Conservation (phyloP, 2,888 invertebrate species). For the Acrobeloides nanus region DNA sequence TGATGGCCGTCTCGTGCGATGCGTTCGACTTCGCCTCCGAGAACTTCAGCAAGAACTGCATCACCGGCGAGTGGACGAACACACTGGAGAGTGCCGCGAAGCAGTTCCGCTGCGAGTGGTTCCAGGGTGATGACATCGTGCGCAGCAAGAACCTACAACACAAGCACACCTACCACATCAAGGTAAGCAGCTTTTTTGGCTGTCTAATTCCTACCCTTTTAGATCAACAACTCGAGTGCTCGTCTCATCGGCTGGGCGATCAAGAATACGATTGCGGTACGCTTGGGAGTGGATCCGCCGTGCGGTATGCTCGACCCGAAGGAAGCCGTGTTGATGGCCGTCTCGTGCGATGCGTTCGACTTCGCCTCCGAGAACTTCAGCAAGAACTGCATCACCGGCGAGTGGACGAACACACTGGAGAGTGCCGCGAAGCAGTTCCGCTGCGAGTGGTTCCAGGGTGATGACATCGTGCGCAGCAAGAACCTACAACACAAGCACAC, state of each 20-base stretch:
- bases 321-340: slow-evolving; percentile 36
- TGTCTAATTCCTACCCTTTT: too few species aligned
- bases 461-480: slow-evolving; percentile 34
- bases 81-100: slow-evolving; percentile 41
- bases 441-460: slow-evolving; percentile 38
- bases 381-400: slow-evolving; percentile 35
- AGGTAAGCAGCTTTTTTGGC: slow-evolving; percentile 18
- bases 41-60: slow-evolving; percentile 35
- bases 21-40: slow-evolving; percentile 35
- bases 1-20: slow-evolving; percentile 43
- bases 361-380: slow-evolving; percentile 30
- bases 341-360: slow-evolving; percentile 45
- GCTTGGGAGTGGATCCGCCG: slow-evolving; percentile 40
- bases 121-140: slow-evolving; percentile 38
- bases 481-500: slow-evolving; percentile 37
- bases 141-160: slow-evolving; percentile 39
- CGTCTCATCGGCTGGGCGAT: slow-evolving; percentile 43
- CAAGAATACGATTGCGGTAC: slow-evolving; percentile 46
- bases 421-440: slow-evolving; percentile 40
- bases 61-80: slow-evolving; percentile 36
- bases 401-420: slow-evolving; percentile 40
- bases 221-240: slow-evolving; percentile 28
- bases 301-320: slow-evolving; percentile 46
- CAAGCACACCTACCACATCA: slow-evolving; percentile 42
- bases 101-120: slow-evolving; percentile 38